Evolutionary conservation across 2,113 vertebrate species (phyloP), one percentile per base, ranked within the genome.

Genomic region (Rhinogobius similis): DNA sequence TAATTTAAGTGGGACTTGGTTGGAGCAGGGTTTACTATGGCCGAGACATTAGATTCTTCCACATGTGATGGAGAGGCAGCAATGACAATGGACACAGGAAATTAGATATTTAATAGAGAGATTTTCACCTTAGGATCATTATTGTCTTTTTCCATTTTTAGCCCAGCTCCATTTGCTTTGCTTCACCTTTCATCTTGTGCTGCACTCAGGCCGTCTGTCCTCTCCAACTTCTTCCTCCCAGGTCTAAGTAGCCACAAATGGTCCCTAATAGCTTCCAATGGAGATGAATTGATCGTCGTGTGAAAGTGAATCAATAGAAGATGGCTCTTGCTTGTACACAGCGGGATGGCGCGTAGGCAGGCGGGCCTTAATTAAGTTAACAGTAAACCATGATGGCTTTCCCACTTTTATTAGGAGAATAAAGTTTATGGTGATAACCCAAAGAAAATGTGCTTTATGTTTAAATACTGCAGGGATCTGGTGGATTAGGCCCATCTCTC

Each of bases 191-290:
- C 65, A 67, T 76, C 62, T 75, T 61, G 39, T 26, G 46, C 56
- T 36, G 16, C 63, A 61, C 75, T 78, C 46, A 11, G 70, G 70
- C 73, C n/a, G 48, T 75, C 84, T 26, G 64, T 10, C 62, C 58
- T 46, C 67, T 81, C 81, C 27, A 2, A 26, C 58, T 61, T 61
- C 29, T 79, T 68, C 83, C 83, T 73, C 80, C 0, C 26, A 88
- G 85, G 77, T 44, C 79, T 89, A 89, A 89, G 84, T 86, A 89
- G 88, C 86, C 90, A 87, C 88, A 91, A 89, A 91, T 90, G 88
- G 78, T 88, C 85, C 83, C 82, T 91, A 91, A 91, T 91, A 89
- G 90, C 82, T 80, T 90, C 84, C 87, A 87, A 90, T 90, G 87
- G 87, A 90, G 88, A 91, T 90, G 81, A 91, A 91, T 90, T 88